These are phyloP conservation scores for Physeter macrocephalus DNA, from an alignment of 2,113 vertebrate genomes.

Conservation along the genomic window DNA sequence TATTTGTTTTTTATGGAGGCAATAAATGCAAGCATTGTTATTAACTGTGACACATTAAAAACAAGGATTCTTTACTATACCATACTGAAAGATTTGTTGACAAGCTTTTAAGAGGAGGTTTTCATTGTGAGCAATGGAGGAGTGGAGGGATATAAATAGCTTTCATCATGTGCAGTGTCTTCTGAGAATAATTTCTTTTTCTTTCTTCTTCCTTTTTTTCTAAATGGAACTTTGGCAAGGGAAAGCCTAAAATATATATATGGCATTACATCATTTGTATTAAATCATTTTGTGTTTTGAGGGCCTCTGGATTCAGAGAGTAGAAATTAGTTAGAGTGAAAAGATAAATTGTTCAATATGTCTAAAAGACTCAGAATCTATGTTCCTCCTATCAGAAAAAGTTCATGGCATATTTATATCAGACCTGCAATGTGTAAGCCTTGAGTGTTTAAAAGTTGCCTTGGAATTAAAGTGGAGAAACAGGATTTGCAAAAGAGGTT, in stretches of 20 bases:
- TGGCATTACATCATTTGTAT: constrained; percentile 66
- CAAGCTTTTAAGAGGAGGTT: constrained; percentile 42
- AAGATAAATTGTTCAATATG: constrained; percentile 65
- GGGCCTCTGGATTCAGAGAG: constrained; percentile 32
- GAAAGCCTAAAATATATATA: constrained; percentile 55
- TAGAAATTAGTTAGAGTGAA: constrained; percentile 68
- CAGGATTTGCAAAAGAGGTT: not conserved
- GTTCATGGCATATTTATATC: constrained; percentile 17
- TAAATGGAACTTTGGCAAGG: constrained; percentile 52
- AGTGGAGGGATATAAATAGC: constrained; percentile 50
- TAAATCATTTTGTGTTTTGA: constrained; percentile 75
- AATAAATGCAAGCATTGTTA: constrained; percentile 6
- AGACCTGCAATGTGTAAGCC: not conserved
- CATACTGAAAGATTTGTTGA: constrained; percentile 46
- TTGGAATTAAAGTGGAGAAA: not conserved
- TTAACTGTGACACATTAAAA: constrained; percentile 49
- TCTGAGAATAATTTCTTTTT: constrained; percentile 55
- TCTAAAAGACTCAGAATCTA: constrained; percentile 7
- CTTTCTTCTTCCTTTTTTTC: constrained; percentile 10
- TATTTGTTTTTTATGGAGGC: constrained; percentile 18
- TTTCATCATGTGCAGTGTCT: constrained; percentile 51
- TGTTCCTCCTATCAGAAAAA: constrained; percentile 28
- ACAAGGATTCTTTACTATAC: not conserved
- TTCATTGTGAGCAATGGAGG: constrained; percentile 26
- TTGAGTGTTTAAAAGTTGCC: not conserved